Evolutionary conservation across 2,888 invertebrate species (phyloP).

Genomic region (Hydroisotoma schaefferi): DNA sequence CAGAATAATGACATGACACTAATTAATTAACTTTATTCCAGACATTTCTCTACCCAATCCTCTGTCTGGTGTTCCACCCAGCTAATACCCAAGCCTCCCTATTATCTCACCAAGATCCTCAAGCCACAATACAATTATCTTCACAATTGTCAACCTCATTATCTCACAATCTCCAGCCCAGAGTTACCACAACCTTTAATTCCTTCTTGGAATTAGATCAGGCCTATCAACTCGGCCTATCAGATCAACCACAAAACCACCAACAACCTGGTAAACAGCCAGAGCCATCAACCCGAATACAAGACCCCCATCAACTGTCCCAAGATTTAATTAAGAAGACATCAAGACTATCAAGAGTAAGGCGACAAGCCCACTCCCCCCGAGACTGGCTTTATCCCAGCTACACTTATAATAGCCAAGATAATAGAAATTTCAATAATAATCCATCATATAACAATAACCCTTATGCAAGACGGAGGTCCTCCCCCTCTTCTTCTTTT

Average conservation of each 20-base stretch:
- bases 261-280: no score
- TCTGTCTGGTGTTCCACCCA: neutral
- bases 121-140: constrained; percentile 8
- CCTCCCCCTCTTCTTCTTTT: constrained; percentile 1
- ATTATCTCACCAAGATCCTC: neutral
- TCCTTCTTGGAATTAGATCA: neutral
- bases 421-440: no score
- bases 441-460: neutral
- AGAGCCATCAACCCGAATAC: neutral
- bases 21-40: constrained; percentile 11
- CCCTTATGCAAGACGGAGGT: constrained; percentile 2
- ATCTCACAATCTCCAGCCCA: neutral
- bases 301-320: neutral
- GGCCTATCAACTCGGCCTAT: neutral
- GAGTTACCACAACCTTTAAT: neutral
- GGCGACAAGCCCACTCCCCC: neutral
- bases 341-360: neutral
- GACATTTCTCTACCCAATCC: constrained; percentile 11
- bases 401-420: no score
- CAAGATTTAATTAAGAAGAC: neutral
- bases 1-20: no score
- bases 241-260: no score
- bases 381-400: neutral
- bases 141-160: neutral
- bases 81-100: neutral